Percentiles rank a stretch among this genome's conserved stretches.
Conservation (phyloP, 2,113 vertebrate species). For the Trematomus loennbergii region DNA sequence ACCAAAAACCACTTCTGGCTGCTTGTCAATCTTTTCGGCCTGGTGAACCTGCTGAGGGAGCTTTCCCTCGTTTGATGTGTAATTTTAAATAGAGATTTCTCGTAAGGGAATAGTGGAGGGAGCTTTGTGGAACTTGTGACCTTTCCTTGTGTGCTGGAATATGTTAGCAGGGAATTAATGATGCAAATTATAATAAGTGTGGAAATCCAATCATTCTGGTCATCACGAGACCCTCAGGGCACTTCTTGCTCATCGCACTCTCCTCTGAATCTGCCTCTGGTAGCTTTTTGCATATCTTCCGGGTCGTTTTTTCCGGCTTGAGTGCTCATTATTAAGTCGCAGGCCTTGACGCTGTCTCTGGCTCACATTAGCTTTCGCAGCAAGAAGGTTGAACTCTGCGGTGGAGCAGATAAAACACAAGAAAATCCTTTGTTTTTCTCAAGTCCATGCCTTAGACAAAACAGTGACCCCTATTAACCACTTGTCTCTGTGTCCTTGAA, state of each 20-base stretch:
- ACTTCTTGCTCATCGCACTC: constrained; percentile 11
- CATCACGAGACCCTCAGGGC: constrained; percentile 24
- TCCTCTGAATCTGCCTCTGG: constrained; percentile 7
- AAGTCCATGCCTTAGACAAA: constrained; percentile 38
- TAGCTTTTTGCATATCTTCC: constrained; percentile 30
- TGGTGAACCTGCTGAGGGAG: constrained; percentile 10
- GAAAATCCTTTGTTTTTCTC: constrained; percentile 26
- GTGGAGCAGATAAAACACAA: constrained; percentile 15
- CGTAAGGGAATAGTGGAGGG: not conserved
- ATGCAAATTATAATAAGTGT: constrained; percentile 41
- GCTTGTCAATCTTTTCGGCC: not conserved
- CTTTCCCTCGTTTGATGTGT: not conserved
- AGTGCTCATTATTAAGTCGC: constrained; percentile 51
- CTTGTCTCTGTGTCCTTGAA: constrained; percentile 51
- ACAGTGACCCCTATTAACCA: constrained; percentile 49
- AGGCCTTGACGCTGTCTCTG: constrained; percentile 11
- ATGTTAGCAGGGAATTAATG: constrained; percentile 42
- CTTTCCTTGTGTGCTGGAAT: constrained; percentile 22
- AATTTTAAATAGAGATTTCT: constrained; percentile 5
- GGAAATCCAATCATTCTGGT: constrained; percentile 47
- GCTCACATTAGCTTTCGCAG: constrained; percentile 13
- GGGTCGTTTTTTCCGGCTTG: constrained; percentile 16
- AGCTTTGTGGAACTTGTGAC: constrained; percentile 14
- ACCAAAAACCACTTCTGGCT: constrained; percentile 5
- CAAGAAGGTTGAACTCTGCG: constrained; percentile 13